Evolutionary conservation across 2,888 invertebrate species (phyloP), one percentile per base, ranked within the genome.

Genomic region (Trachelus stipa): DNA sequence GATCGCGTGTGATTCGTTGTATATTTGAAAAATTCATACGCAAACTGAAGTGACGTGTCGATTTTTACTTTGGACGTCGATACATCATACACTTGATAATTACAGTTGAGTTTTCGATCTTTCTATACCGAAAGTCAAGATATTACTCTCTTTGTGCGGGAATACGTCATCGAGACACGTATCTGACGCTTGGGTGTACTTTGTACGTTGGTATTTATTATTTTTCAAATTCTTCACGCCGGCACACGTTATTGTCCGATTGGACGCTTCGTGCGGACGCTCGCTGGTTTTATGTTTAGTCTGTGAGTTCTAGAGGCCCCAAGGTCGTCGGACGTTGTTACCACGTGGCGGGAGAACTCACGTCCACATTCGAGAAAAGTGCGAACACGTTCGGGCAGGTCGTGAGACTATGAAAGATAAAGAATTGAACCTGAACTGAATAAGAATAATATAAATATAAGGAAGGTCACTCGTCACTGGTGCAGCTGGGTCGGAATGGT

Each of bases 321-420:
- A 56, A 56, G 56, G 56, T 56, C 56, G 56, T 56, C 40, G 15
- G 56, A 56, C 75, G 79, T 31, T 56, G 73, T 56, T 31, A 37
- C 77, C 79, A 77, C 77, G 79, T 79, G 79, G 79, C 75, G 79
- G 31, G 74, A n/a, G 74, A 56, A 23, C 23, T 23, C 9, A 56
- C 74, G 73, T 34, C 34, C 73, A 31, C 33, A 71, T 30, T 40
- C 77, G 11, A n/a, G 75, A 37, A 12, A 77, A 68, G 77, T 73
- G 75, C 73, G 30, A 74, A 56, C 6, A 56, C 56, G 75, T 34
- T 69, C 68, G 40, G n/a, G 23, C 69, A 33, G 34, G 69, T 40
- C 31, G 15, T 73, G 76, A 76, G n/a, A 73, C 71, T 69, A 75
- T 35, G 35, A 31, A 68, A 35, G 71, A 73, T 68, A 56, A 74